These are phyloP conservation scores for Ricordea florida DNA, from an alignment of 92 coral and sea anemone species.

Conservation along the genomic window DNA sequence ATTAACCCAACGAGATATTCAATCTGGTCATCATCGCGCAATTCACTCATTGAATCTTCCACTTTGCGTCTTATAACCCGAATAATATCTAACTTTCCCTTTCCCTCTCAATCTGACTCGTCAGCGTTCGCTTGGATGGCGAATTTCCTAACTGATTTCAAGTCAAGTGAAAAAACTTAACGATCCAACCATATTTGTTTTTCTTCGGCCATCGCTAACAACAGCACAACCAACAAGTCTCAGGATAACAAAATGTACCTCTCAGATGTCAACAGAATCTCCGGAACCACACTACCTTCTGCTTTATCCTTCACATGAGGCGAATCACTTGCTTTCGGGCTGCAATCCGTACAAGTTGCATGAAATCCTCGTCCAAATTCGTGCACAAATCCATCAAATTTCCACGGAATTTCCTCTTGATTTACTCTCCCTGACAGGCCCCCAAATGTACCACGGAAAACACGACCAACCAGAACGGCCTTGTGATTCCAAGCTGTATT, in stretches of 20 bases:
- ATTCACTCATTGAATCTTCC: neutral
- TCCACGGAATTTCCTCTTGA: no score
- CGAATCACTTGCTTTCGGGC: neutral
- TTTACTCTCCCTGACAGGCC: no score
- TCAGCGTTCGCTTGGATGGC: neutral
- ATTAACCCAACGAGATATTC: neutral
- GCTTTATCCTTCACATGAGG: neutral
- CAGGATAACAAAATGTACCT: no score
- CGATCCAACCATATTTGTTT: slow-evolving; percentile 14
- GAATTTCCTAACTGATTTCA: neutral
- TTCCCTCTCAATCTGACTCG: neutral
- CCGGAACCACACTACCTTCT: no score
- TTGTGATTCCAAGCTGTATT: no score
- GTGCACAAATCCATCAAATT: neutral
- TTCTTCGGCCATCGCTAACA: neutral
- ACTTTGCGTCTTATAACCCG: neutral
- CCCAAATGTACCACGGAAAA: no score
- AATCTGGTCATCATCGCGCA: neutral
- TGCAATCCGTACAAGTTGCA: neutral
- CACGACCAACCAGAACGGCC: no score
- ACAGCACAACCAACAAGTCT: no score
- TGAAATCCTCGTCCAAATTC: neutral
- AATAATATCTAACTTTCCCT: neutral
- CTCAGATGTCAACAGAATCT: no score
- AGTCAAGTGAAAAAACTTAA: neutral